These are phyloP conservation scores for Dione vanillae DNA, from an alignment of 2,888 invertebrate species.

Conservation along the genomic window DNA sequence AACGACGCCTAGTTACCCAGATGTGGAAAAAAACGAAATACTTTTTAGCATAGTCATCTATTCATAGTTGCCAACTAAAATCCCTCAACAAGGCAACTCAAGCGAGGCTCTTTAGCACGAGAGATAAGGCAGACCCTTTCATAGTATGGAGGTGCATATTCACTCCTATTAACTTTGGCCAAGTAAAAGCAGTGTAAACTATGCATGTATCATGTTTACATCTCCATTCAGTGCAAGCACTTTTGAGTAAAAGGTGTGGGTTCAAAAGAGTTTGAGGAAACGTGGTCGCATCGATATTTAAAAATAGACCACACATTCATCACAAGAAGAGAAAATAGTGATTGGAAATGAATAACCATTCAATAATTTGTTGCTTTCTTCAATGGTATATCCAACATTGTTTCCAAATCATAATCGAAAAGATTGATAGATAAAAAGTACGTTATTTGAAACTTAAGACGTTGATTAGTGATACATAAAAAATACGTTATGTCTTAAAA, in stretches of 20 bases:
- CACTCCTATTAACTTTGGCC: slow-evolving; percentile 78
- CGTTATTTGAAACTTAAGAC: no score
- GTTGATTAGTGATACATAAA: no score
- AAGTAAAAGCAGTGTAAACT: slow-evolving; percentile 73
- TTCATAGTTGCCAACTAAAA: slow-evolving; percentile 39
- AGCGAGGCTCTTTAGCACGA: slow-evolving; percentile 62
- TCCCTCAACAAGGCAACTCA: slow-evolving; percentile 55
- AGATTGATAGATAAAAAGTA: no score
- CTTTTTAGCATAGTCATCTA: slow-evolving; percentile 42
- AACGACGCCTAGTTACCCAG: slow-evolving; percentile 7
- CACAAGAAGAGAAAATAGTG: no score
- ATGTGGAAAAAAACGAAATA: slow-evolving; percentile 29
- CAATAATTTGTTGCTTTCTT: no score
- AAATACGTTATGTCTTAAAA: no score
- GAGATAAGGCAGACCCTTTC: slow-evolving; percentile 71
- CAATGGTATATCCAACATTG: no score
- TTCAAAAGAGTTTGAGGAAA: slow-evolving; percentile 69
- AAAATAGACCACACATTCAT: no score
- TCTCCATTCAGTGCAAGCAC: slow-evolving; percentile 71
- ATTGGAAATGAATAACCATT: no score
- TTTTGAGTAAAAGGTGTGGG: slow-evolving; percentile 60
- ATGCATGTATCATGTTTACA: slow-evolving; percentile 80
- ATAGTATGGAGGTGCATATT: slow-evolving; percentile 56
- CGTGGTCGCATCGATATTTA: slow-evolving; percentile 32
- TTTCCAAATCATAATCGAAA: no score